Evolutionary conservation across 2,113 vertebrate species (phyloP).

Genomic region (Pseudopodoces humilis): DNA sequence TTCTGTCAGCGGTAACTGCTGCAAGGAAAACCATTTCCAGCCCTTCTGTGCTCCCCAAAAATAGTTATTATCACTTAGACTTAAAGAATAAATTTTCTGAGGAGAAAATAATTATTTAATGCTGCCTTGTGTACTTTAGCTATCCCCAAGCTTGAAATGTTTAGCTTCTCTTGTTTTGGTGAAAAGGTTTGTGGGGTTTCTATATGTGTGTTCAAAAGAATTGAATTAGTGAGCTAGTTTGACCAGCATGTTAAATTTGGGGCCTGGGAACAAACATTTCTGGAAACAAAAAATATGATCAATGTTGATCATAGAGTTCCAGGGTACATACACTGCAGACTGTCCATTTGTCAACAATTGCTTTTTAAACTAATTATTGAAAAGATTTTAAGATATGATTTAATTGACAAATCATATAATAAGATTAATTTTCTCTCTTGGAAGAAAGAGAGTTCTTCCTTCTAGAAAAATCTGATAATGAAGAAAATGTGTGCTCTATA

Average conservation of each 20-base stretch:
- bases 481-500: not conserved
- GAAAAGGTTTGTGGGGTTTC: not conserved
- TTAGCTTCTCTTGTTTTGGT: not conserved
- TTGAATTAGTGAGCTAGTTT: not conserved
- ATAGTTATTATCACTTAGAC: not conserved
- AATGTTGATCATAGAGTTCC: slow-evolving; percentile 49
- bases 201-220: not conserved
- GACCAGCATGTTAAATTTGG: not conserved
- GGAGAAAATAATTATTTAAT: not conserved
- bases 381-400: slow-evolving; percentile 36
- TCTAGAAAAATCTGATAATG: not conserved
- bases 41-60: not conserved
- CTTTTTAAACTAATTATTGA: not conserved
- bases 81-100: not conserved
- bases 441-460: slow-evolving; percentile 10
- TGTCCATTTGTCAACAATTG: slow-evolving; percentile 61
- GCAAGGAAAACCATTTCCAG: not conserved
- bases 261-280: not conserved
- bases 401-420: slow-evolving; percentile 60
- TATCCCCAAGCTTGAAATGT: not conserved
- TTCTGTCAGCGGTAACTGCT: not conserved
- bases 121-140: not conserved
- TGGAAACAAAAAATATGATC: slow-evolving; percentile 7
- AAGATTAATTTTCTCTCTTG: slow-evolving; percentile 60
- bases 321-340: slow-evolving; percentile 30